Base-by-base conservation (phyloP, 2,113 vertebrate genomes). In the Trematomus loennbergii region DNA sequence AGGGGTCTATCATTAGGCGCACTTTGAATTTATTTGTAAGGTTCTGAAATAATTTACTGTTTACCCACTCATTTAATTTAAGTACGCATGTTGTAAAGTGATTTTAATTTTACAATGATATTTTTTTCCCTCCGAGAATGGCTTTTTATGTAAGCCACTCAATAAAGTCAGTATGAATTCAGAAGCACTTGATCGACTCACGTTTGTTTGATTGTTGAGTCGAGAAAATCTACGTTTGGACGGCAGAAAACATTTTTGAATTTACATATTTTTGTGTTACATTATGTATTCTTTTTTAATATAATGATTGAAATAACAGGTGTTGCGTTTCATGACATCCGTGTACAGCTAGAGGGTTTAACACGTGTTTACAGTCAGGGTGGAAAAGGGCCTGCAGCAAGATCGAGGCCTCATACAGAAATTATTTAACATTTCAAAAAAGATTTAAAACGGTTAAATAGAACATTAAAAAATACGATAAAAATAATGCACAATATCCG, bases 81-180 rank as follows among this genome's bases (percentile, higher is more conserved):
- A 97, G 95, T 96, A 96, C 96, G 97, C 97, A 99, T 99, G 97
- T 97, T 98, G 97, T 98, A 97, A 96, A 94, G 96, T 96, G 96
- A 95, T 96, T 96, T 96, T 95, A 96, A 96, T 98, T 97, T 96
- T 95, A 95, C 95, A 93, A 91, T 95, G 83, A 91, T 75, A 78
- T 87, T 67, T 88, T 78, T 78, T 72, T 43, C 45, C 33, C 76
- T 70, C 75, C 75, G 88, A 92, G 95, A 95, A 94, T 97, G 96
- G 96, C 96, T 96, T 95, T 94, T 93, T 93, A 91, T 91, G 87
- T 85, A 77, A 95, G 93, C 91, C 94, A 93, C 85, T 91, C 91
- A 95, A 95, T 95, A 95, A 95, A 96, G 91, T 92, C 92, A 90
- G 84, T 91, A 93, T 95, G 92, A 87, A 94, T 92, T 94, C 91